Percentiles rank a stretch among this genome's conserved stretches.
These are phyloP conservation scores for Thalassaphorura encarpata DNA, from an alignment of 1,140 invertebrate species.

Conservation along the genomic window DNA sequence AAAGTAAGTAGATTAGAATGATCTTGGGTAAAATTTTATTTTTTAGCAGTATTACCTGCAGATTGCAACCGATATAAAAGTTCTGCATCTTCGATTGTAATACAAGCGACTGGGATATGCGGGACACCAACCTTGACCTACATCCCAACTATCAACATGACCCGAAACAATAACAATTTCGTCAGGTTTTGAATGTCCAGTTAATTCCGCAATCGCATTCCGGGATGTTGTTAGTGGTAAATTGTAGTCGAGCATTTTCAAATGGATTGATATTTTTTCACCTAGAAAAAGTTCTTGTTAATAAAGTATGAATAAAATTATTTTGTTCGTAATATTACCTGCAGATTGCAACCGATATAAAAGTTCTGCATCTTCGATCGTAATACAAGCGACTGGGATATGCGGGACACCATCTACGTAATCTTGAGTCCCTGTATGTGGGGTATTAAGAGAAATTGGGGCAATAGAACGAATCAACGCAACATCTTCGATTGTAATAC, in stretches of 20 bases:
- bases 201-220: slow-evolving; percentile 62
- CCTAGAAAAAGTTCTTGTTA: slow-evolving; percentile 37
- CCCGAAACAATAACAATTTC: slow-evolving; percentile 71
- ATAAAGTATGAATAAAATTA: background rate
- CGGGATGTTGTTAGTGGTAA: slow-evolving; percentile 48
- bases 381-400: slow-evolving; percentile 70
- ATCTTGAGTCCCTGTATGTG: slow-evolving; percentile 27
- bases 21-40: background rate
- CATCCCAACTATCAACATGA: slow-evolving; percentile 82
- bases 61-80: slow-evolving; percentile 55
- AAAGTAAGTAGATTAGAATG: background rate
- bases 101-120: slow-evolving; percentile 68
- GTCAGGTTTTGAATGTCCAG: slow-evolving; percentile 47
- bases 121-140: slow-evolving; percentile 59
- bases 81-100: slow-evolving; percentile 68
- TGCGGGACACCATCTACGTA: slow-evolving; percentile 48
- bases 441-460: slow-evolving; percentile 38
- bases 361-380: slow-evolving; percentile 66
- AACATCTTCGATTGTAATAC: slow-evolving; percentile 46
- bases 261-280: slow-evolving; percentile 40
- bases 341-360: slow-evolving; percentile 52
- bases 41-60: slow-evolving; percentile 39
- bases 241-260: slow-evolving; percentile 48
- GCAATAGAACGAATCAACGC: slow-evolving; percentile 41
- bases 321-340: slow-evolving; percentile 37